Evolutionary conservation across 2,797 vertebrate genomes (phyloP).

Genomic region (Lepilemur ruficaudatus): DNA sequence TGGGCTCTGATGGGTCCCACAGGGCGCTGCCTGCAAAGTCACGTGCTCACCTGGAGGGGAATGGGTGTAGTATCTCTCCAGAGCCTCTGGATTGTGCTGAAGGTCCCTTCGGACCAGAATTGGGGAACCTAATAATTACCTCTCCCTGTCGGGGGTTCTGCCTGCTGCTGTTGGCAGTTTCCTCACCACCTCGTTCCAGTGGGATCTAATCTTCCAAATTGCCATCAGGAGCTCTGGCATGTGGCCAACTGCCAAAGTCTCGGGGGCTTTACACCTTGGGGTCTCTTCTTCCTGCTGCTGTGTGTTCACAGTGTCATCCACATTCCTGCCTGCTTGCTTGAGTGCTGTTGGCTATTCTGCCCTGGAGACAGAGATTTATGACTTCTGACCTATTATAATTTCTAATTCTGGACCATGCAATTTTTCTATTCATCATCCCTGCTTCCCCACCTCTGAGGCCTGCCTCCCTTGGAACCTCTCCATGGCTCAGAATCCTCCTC

Average conservation of each 20-base stretch:
- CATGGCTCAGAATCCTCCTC: not conserved
- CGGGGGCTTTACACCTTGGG: not conserved
- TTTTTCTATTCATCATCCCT: not conserved
- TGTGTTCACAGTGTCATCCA: not conserved
- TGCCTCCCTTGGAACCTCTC: not conserved
- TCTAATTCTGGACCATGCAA: not conserved
- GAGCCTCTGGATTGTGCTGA: not conserved
- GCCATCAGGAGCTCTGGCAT: not conserved
- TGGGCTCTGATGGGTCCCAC: not conserved
- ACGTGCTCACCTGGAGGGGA: not conserved
- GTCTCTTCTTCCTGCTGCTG: not conserved
- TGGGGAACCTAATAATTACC: not conserved
- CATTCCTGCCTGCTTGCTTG: not conserved
- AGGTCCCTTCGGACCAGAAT: not conserved
- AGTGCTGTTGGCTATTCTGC: not conserved
- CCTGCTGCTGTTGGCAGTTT: not conserved
- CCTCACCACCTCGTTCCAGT: not conserved
- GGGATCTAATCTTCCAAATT: not conserved
- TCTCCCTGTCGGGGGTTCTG: not conserved
- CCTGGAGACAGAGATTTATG: not conserved
- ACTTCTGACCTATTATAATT: not conserved
- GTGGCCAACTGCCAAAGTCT: not conserved
- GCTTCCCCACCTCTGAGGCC: not conserved
- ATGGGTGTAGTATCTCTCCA: not conserved
- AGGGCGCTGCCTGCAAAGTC: not conserved